A percentile compares a stretch with the other conserved stretches of the same genome.
Conservation (phyloP, 2,888 invertebrate species). For the Drosophila buzzatii region DNA sequence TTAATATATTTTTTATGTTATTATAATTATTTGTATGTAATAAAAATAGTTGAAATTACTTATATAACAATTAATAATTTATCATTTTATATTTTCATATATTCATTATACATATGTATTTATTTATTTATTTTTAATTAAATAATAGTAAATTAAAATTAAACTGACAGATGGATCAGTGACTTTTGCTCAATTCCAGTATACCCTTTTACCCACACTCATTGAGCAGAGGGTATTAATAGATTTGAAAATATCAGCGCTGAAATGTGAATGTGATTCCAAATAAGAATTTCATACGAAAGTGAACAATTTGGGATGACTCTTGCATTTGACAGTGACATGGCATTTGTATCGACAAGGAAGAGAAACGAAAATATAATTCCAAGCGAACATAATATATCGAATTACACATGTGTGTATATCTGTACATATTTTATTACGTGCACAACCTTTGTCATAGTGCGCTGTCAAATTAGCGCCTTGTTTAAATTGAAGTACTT, state of each 20-base stretch:
- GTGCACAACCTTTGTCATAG: slow-evolving; percentile 29
- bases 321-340: slow-evolving; percentile 48
- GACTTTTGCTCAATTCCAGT: not conserved
- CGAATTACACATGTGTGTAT: slow-evolving; percentile 12
- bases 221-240: slow-evolving; percentile 1
- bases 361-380: slow-evolving; percentile 16
- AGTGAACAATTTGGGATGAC: slow-evolving; percentile 13
- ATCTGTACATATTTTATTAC: slow-evolving; percentile 13
- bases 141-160: too few relatives aligned
- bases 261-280: slow-evolving; percentile 20
- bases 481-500: slow-evolving; percentile 1
- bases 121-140: too few relatives aligned
- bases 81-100: too few relatives aligned
- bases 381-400: slow-evolving; percentile 24
- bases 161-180: too few relatives aligned
- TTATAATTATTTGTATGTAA: too few relatives aligned
- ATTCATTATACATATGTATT: too few relatives aligned
- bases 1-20: too few relatives aligned
- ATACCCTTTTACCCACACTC: not conserved
- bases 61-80: too few relatives aligned
- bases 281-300: slow-evolving; percentile 11
- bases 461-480: slow-evolving; percentile 22
- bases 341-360: slow-evolving; percentile 29
- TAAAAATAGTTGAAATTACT: too few relatives aligned
- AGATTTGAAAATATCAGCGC: slow-evolving; percentile 15